These are phyloP conservation scores for Pardalotus punctatus DNA, from an alignment of 2,113 vertebrate species.

Conservation along the genomic window DNA sequence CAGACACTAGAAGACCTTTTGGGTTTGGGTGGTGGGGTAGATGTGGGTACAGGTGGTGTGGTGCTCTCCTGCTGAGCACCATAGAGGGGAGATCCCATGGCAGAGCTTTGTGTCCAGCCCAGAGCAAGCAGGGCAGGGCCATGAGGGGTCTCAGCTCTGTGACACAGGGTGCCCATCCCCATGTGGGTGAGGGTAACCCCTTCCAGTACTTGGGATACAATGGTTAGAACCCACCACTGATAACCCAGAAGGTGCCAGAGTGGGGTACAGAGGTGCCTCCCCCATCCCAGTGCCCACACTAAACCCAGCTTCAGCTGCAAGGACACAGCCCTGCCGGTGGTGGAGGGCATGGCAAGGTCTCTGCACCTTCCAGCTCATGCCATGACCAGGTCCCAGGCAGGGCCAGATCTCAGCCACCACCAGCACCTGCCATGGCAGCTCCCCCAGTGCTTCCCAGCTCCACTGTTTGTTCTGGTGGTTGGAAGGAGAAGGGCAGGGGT, in stretches of 20 bases:
- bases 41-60: background rate
- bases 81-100: background rate
- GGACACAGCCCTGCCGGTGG: accelerated
- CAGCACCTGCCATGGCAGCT: accelerated
- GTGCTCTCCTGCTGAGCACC: background rate
- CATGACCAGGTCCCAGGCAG: too few species aligned
- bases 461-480: background rate
- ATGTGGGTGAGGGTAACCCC: background rate
- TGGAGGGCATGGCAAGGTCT: background rate
- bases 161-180: accelerated
- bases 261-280: background rate
- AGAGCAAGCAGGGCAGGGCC: background rate
- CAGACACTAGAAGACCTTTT: background rate
- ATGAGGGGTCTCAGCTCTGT: accelerated
- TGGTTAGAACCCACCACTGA: background rate
- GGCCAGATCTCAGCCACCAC: accelerated
- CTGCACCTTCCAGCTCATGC: background rate
- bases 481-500: background rate
- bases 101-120: background rate
- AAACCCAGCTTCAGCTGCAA: background rate
- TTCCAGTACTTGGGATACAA: accelerated
- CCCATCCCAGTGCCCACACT: background rate
- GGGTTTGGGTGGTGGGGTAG: background rate
- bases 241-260: background rate
- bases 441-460: background rate